These are phyloP conservation scores for Brachylomia viminalis DNA, from an alignment of 2,888 invertebrate genomes.

Conservation along the genomic window DNA sequence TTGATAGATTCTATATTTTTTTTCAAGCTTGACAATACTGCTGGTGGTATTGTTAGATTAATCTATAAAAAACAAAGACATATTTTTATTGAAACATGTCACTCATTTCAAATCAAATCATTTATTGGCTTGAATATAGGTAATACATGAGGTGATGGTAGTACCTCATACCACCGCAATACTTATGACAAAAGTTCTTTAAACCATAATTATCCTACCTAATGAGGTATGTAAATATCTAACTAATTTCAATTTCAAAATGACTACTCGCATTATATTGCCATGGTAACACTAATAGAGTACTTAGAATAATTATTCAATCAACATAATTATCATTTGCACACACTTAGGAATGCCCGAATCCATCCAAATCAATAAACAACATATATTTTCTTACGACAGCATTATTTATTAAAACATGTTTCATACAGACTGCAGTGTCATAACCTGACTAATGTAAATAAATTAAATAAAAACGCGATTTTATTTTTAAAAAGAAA, in stretches of 20 bases:
- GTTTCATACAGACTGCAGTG: background rate
- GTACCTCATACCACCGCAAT: background rate
- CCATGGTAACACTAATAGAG: background rate
- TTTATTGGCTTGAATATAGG: background rate
- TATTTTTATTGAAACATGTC: background rate
- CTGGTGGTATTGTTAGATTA: slow-evolving; percentile 76
- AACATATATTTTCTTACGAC: background rate
- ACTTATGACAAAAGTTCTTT: background rate
- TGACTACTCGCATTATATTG: background rate
- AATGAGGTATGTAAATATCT: background rate
- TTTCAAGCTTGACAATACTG: slow-evolving; percentile 72
- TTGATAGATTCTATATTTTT: slow-evolving; percentile 75
- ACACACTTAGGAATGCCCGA: background rate
- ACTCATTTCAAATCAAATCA: background rate
- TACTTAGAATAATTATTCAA: slow-evolving; percentile 3
- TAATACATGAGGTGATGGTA: background rate
- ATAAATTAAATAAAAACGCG: background rate
- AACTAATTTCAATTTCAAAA: background rate
- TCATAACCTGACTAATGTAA: too few relatives aligned
- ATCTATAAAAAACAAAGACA: slow-evolving; percentile 69
- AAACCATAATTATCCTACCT: background rate
- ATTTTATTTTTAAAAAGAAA: background rate
- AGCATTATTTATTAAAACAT: too few relatives aligned
- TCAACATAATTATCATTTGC: background rate
- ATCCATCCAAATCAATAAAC: background rate